Evolutionary conservation across 2,113 vertebrate genomes (phyloP), one percentile per base, ranked within the genome.

Genomic region (Bombycilla garrulus): DNA sequence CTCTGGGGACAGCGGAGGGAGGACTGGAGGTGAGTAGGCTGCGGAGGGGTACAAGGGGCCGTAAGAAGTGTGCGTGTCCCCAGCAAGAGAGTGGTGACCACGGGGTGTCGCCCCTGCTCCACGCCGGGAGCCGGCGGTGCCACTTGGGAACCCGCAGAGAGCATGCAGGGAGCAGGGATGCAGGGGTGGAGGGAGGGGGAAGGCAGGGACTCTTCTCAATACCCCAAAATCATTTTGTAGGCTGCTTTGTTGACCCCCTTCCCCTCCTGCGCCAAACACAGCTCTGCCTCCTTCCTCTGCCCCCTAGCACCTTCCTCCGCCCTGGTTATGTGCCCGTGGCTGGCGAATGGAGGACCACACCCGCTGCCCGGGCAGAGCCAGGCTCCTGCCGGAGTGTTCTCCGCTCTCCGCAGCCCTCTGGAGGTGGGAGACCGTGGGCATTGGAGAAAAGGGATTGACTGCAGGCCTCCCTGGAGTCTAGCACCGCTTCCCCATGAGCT

Each of bases 61-160:
- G 0, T 7, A 3, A 24, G 28, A 64, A 40, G 5, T 3, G 35
- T 26, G 19, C 3, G 8, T 26, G 29, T 10, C 8, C 15, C 6
- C 15, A 11, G 12, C 19, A 33, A 17, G 15, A 40, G 31, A 36
- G 21, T 8, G 33, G 29, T 51, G 86, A 47, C 95, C 96, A 56
- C 91, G 29, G 47, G 95, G 73, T 94, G 96, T 97, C 96, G 71
- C 83, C 53, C 5, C 56, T 86, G 92, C 76, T 50, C 77, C 19
- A 5, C 4, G 12, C 10, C 12, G 11, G 13, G 31, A 70, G 58
- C 45, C 4, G 31, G 47, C 5, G 0, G 24, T 18, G 83, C 24
- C 31, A 1, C 22, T 23, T 12, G 13, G 2, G 29, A 71, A 33
- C 23, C 9, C 6, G 50, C 81, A 24, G n/a, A 40, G 31, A 10